Percentiles rank a stretch among this genome's conserved stretches.
These are phyloP conservation scores for Astur gentilis DNA, from an alignment of 2,113 vertebrate species.

Conservation along the genomic window DNA sequence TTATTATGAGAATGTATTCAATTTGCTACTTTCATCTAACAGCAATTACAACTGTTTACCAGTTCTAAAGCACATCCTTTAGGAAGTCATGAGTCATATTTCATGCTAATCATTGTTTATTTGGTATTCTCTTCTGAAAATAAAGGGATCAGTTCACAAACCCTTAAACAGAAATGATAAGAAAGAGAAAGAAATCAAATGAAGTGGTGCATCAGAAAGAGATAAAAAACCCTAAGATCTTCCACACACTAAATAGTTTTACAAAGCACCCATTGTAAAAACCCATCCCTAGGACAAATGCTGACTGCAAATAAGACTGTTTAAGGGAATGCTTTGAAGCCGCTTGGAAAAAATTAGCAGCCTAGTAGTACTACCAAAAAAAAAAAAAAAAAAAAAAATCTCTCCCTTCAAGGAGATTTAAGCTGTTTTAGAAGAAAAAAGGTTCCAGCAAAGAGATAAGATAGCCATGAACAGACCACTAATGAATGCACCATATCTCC, in stretches of 20 bases:
- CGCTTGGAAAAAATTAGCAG: neutral
- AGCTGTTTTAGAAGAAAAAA: neutral
- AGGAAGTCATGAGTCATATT: conserved; percentile 37
- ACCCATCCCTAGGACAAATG: conserved; percentile 4
- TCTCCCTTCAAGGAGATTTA: neutral
- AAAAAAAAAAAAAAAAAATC: neutral
- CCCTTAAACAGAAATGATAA: conserved; percentile 28
- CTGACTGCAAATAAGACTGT: conserved; percentile 20
- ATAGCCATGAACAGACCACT: neutral
- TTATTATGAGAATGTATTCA: conserved; percentile 37
- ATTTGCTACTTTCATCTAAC: conserved; percentile 57
- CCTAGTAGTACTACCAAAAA: neutral
- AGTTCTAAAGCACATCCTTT: conserved; percentile 35
- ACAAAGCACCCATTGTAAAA: conserved; percentile 29
- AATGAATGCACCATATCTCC: neutral
- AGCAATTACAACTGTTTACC: conserved; percentile 61
- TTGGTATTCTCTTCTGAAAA: conserved; percentile 45
- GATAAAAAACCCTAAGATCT: neutral
- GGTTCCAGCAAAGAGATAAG: neutral
- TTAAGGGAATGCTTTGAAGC: conserved; percentile 20
- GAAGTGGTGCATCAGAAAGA: conserved; percentile 15
- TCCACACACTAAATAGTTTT: neutral
- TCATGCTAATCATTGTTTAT: conserved; percentile 48
- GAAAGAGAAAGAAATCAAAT: neutral
- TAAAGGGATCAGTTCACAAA: conserved; percentile 39